A percentile compares a stretch with the other conserved stretches of the same genome.
These are phyloP conservation scores for Heliothis subflexa DNA, from an alignment of 1,140 invertebrate species.

Conservation along the genomic window DNA sequence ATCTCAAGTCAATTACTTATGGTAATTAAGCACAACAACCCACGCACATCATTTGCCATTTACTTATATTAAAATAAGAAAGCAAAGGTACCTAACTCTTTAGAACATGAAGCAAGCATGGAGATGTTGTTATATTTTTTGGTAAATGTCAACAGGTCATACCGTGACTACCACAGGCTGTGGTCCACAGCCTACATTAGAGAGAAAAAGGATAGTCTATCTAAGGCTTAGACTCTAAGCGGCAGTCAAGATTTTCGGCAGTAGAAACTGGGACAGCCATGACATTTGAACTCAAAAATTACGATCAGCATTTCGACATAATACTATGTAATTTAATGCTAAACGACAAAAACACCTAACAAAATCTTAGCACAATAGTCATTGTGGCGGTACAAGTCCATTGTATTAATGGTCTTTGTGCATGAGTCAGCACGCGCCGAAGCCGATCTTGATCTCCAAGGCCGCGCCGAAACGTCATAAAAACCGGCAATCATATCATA, in stretches of 20 bases:
- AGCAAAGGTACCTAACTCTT: neutral
- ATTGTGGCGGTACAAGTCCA: conserved; percentile 53
- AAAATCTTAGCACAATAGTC: conserved; percentile 46
- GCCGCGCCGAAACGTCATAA: conserved; percentile 58
- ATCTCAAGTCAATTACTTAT: conserved; percentile 27
- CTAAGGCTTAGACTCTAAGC: no score
- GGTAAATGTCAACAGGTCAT: neutral
- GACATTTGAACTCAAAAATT: neutral
- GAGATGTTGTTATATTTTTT: neutral
- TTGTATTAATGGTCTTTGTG: conserved; percentile 66
- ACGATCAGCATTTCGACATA: neutral
- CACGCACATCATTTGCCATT: conserved; percentile 13
- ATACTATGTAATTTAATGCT: neutral
- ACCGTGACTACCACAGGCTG: no score
- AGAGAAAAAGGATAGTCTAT: no score
- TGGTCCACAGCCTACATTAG: no score
- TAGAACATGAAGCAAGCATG: neutral
- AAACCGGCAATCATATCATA: conserved; percentile 40
- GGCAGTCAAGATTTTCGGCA: neutral
- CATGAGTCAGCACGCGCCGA: conserved; percentile 62
- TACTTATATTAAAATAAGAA: conserved; percentile 26
- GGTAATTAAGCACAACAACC: conserved; percentile 15
- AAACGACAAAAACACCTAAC: conserved; percentile 32
- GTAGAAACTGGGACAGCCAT: neutral
- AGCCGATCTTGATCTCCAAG: conserved; percentile 55